A percentile compares a stretch with the other conserved stretches of the same genome.
These are phyloP conservation scores for Galeopsomyia nigrocyanea DNA, from an alignment of 2,888 invertebrate genomes.

Conservation along the genomic window DNA sequence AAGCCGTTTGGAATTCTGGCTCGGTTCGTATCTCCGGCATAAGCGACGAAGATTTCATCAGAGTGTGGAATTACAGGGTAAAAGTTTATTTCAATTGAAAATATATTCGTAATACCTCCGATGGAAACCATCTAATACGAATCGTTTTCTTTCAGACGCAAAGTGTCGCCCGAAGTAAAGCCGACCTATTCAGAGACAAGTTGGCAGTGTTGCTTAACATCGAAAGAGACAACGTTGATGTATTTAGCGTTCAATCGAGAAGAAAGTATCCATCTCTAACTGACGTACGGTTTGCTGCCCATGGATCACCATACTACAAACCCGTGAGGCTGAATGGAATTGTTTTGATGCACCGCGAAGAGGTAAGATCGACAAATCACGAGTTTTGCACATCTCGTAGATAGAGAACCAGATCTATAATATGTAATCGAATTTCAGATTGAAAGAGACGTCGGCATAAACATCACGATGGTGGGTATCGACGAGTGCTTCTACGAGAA, in stretches of 20 bases:
- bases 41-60: slow-evolving; percentile 95
- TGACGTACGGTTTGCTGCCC: slow-evolving; percentile 94
- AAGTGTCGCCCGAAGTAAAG: slow-evolving; percentile 86
- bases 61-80: slow-evolving; percentile 91
- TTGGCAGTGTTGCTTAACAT: slow-evolving; percentile 88
- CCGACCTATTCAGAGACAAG: slow-evolving; percentile 90
- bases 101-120: background rate
- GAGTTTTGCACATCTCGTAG: background rate
- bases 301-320: slow-evolving; percentile 96
- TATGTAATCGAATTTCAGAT: slow-evolving; percentile 71
- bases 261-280: slow-evolving; percentile 90
- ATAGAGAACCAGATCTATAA: background rate
- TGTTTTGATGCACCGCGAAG: slow-evolving; percentile 91
- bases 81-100: slow-evolving; percentile 13
- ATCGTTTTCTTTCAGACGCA: slow-evolving; percentile 73
- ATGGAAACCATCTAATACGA: background rate
- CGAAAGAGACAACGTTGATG: slow-evolving; percentile 90
- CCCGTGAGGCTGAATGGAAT: slow-evolving; percentile 95
- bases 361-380: slow-evolving; percentile 68
- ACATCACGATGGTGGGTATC: slow-evolving; percentile 97
- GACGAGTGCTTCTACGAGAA: slow-evolving; percentile 96
- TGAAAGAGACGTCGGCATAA: slow-evolving; percentile 93
- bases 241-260: slow-evolving; percentile 94
- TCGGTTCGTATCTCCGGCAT: slow-evolving; percentile 94
- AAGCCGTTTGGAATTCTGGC: slow-evolving; percentile 95